Conservation (phyloP, 2,888 invertebrate genomes). For the Nemurella pictetii region DNA sequence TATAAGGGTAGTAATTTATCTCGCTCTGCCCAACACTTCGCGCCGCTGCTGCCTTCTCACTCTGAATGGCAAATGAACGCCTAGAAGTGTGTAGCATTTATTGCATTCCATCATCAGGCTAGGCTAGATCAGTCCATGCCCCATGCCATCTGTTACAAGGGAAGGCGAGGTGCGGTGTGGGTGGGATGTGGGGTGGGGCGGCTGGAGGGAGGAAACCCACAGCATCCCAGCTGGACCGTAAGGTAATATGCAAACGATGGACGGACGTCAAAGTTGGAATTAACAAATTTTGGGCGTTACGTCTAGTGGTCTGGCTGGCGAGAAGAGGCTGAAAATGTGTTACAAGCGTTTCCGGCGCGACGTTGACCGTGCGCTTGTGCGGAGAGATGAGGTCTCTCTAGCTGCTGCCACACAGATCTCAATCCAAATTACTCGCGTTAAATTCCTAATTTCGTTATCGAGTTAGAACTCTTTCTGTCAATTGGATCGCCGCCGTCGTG, state of each 20-base stretch:
- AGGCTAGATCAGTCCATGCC: background rate
- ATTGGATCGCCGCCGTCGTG: background rate
- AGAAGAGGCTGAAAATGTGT: background rate
- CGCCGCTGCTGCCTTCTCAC: constrained; percentile 1
- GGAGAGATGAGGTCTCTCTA: no score
- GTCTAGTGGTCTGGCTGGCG: background rate
- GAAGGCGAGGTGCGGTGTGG: background rate
- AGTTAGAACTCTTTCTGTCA: background rate
- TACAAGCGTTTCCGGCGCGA: background rate
- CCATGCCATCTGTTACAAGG: constrained; percentile 34
- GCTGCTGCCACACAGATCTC: background rate
- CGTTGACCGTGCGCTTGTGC: background rate
- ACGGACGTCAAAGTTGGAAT: background rate
- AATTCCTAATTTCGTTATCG: background rate
- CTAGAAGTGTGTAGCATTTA: constrained; percentile 33
- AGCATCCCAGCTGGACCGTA: background rate
- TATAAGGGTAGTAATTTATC: background rate
- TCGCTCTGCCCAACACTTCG: background rate
- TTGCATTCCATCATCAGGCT: constrained; percentile 35
- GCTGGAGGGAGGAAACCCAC: background rate
- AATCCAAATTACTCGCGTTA: background rate
- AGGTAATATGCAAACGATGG: background rate
- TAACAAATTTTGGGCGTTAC: background rate
- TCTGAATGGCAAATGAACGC: constrained; percentile 16
- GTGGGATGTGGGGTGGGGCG: background rate